Evolutionary conservation across 2,113 vertebrate genomes (phyloP), one percentile per base, ranked within the genome.

Genomic region (Mus spicilegus): DNA sequence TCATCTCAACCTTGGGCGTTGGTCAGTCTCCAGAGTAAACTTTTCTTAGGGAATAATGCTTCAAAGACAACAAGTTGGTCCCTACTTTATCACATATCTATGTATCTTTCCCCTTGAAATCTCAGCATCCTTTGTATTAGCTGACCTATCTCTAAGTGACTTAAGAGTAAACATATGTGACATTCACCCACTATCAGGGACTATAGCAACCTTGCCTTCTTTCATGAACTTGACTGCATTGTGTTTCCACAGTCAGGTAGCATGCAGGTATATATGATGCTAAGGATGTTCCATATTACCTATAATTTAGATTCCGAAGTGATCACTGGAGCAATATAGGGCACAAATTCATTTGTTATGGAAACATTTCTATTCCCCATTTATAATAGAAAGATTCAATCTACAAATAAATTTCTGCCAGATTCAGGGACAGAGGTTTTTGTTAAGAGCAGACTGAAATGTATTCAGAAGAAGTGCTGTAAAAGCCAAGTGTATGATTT

Each of bases 401-500:
- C 56, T 90, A n/a, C 11, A 93, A 81, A 65, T 95, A 72, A 77
- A 61, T 86, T 94, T 96, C 28, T 87, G 11, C 19, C 49, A 70
- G 86, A 89, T 75, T 13, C 11, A 82, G 46, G 91, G 51, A 36
- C 7, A 88, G 49, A 5, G 91, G 16, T 90, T 92, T 93, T 84
- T 56, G 73, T 82, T 88, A 87, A 80, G 10, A 92, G 12, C 81
- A 87, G 46, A 20, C 49, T 94, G 4, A 49, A 46, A 17, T 92
- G 82, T 93, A 67, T 86, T 92, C 76, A 65, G 49, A 24, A 78
- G 0, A 4, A 75, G 22, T 72, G 5, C 39, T 67, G 1, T 69
- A 65, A 90, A 88, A 92, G 86, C 46, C 39, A 92, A 90, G n/a
- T 93, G 73, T 89, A 69, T 86, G 70, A 96, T 92, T 96, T 92